These are phyloP conservation scores for Schizopygopsis malacanthus DNA, from an alignment of 2,797 vertebrate genomes.

Conservation along the genomic window DNA sequence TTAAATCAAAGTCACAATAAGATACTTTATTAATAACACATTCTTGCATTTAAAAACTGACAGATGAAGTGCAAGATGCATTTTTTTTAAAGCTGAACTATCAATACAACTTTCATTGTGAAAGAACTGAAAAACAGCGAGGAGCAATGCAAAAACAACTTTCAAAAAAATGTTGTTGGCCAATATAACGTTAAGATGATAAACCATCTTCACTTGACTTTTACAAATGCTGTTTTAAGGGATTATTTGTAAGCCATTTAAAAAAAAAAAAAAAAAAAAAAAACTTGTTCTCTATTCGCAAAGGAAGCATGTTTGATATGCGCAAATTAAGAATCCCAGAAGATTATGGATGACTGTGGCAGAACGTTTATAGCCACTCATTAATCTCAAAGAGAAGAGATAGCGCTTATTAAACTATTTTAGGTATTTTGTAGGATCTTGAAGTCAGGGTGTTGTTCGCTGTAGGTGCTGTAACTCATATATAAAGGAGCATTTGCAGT, in stretches of 20 bases:
- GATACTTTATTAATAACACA: neutral
- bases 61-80: neutral
- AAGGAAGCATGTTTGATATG: conserved; percentile 44
- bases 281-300: conserved; percentile 52
- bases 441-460: conserved; percentile 69
- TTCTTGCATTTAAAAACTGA: neutral
- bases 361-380: conserved; percentile 71
- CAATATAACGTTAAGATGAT: neutral
- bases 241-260: neutral
- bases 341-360: conserved; percentile 71
- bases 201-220: neutral
- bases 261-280: neutral
- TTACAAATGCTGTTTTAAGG: neutral
- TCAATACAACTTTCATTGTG: neutral
- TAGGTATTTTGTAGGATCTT: conserved; percentile 74
- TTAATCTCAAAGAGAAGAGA: conserved; percentile 69
- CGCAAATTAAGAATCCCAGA: conserved; percentile 63
- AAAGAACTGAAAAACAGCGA: neutral
- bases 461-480: conserved; percentile 64
- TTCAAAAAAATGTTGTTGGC: too few relatives aligned
- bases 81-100: neutral
- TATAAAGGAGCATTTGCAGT: conserved; percentile 60
- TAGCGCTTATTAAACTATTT: conserved; percentile 74
- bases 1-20: neutral
- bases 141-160: neutral